Base-by-base conservation (phyloP, 30 jellyfish, hydroid and myxozoan genomes). In the Turritopsis rubra region DNA sequence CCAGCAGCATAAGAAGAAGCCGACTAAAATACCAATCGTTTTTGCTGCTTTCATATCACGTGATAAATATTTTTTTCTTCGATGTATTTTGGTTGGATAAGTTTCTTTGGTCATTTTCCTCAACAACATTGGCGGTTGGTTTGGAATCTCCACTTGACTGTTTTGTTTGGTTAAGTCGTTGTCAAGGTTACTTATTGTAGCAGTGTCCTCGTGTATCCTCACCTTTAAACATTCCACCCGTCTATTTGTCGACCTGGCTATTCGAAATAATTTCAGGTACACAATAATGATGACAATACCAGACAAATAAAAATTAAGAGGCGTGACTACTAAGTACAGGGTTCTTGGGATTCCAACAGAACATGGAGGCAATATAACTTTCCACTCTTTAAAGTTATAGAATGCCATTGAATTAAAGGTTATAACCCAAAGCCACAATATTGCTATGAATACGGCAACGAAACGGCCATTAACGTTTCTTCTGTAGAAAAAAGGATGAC, bases 21-120 rank as follows among this genome's bases (percentile, higher is more conserved):
- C 97, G 41, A 90, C 95, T 1, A 90, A 86, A 24, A 90, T 90
- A 82, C 93, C 87, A 26, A 90, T 90, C 20, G 97, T 90, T 83
- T 83, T 90, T 16, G 93, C 97, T 5, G 97, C 93, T 86, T 79
- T 86, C 75, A 90, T 27, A 79, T 90, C 97, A 30, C 75, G 82
- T 4, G 85, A 60, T 0, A 90, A 80, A 1, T 89, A 52, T 23
- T 80, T 66, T 29, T 65, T 54, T 26, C 74, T 54, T 0, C 13
- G 24, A 23, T 26, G 13, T 29, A 13, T 52, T 29, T 30, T 74
- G 8, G 72, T 71, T 74, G 16, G 72, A 29, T 24, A 16, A 19
- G 24, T 24, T 74, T 26, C 29, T 66, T 66, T 9, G 4, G 76
- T 3, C 60, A 5, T 41, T 41, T 41, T 13, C 9, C 13, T 41